Evolutionary conservation across 2,113 vertebrate genomes (phyloP), one percentile per base, ranked within the genome.

Genomic region (Archocentrus centrarchus): DNA sequence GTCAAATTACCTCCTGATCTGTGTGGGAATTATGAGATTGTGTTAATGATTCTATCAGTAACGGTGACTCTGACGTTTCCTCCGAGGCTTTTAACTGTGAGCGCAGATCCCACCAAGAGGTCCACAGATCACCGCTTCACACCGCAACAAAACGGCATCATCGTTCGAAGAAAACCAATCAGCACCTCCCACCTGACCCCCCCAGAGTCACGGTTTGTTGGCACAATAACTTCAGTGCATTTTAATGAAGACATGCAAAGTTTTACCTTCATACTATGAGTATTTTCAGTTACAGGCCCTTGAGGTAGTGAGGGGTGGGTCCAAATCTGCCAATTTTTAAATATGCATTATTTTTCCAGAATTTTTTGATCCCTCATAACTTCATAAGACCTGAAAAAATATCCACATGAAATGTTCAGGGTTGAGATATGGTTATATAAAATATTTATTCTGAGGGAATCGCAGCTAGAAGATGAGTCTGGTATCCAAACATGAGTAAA

Each of bases 31-130:
- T 75, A 87, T 60, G 70, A 84, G 78, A 91, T 91, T 86, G 58
- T 39, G 39, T 79, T 84, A 86, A 92, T 89, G 82, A 89, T 79
- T 87, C 82, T 47, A 80, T 89, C 82, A 88, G 85, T 92, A 80
- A 82, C 0, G 13, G 73, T 57, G 47, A 89, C 87, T 73, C 77
- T 27, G 27, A 86, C 62, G 44, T 85, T 85, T 84, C 77, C 82
- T 82, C 64, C 57, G 62, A 83, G 61, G 17, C 47, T 53, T 73
- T 73, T 32, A 53, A 73, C 66, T 20, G 44, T 11, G 30, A 32
- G 27, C 2, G 17, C 24, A 32, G 44, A 73, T 53, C 66, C 17
- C 44, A 73, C 11, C 3, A 5, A 53, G 44, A 70, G 27, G 47
- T 73, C 24, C 66, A 32, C 44, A 50, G 66, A 6, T 73, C 44